Conservation (phyloP, 2,113 vertebrate genomes). For the Tragulus kanchil region DNA sequence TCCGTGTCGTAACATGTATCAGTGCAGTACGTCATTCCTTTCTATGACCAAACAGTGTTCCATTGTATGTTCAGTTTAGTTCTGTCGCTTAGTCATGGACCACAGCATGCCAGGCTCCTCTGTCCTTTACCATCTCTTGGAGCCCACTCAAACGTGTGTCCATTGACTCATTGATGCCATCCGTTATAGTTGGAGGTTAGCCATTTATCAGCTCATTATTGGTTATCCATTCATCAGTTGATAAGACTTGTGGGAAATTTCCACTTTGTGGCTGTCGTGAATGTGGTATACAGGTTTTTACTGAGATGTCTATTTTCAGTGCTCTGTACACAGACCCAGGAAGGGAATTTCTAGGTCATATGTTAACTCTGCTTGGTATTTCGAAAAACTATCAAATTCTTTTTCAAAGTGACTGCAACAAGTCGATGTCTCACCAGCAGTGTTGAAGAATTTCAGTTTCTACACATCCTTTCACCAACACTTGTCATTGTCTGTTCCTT, state of each 20-base stretch:
- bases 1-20: background rate
- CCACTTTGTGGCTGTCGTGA: background rate
- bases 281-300: background rate
- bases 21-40: background rate
- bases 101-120: no score
- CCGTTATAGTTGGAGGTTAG: no score
- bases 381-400: background rate
- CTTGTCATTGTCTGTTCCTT: background rate
- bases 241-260: background rate
- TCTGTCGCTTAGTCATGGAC: no score
- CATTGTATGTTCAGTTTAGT: no score
- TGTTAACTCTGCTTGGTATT: background rate
- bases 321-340: background rate
- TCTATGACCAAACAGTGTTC: background rate
- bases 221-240: background rate
- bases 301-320: background rate
- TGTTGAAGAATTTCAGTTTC: background rate
- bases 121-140: no score
- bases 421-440: background rate
- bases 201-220: no score
- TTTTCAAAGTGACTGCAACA: background rate
- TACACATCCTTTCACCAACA: background rate
- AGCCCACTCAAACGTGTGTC: no score
- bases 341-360: background rate
- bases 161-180: no score